Percentiles rank a stretch among this genome's conserved stretches.
Conservation (phyloP, 2,888 invertebrate species). For the Caenorhabditis uteleia region DNA sequence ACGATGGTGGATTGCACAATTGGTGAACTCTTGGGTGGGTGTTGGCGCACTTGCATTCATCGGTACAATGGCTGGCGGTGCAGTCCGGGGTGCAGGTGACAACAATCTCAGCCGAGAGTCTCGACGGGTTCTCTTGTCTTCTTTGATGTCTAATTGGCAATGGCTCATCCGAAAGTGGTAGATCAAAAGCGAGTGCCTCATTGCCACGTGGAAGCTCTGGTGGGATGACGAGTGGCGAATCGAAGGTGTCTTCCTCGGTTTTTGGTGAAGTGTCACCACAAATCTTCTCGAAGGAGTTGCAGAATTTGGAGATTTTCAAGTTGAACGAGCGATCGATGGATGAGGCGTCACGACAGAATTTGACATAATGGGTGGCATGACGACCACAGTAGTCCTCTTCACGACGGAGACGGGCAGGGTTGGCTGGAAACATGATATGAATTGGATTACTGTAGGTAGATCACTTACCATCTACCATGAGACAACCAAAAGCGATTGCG, state of each 20-base stretch:
- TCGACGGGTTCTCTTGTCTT: constrained; percentile 19
- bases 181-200: constrained; percentile 48
- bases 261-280: constrained; percentile 45
- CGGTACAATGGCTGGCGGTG: constrained; percentile 54
- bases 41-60: constrained; percentile 61
- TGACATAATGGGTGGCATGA: constrained; percentile 55
- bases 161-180: constrained; percentile 41
- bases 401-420: constrained; percentile 41
- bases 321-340: constrained; percentile 40
- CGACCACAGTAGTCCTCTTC: constrained; percentile 39
- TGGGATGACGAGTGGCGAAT: constrained; percentile 51
- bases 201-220: constrained; percentile 57
- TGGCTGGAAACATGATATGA: constrained; percentile 37
- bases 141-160: constrained; percentile 18
- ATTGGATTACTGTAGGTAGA: not conserved
- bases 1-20: constrained; percentile 64
- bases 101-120: constrained; percentile 55
- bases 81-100: constrained; percentile 59
- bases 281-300: constrained; percentile 60
- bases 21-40: constrained; percentile 61
- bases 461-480: constrained; percentile 36
- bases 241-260: constrained; percentile 31
- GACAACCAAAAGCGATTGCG: constrained; percentile 27
- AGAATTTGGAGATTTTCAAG: constrained; percentile 59
- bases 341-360: constrained; percentile 46